Base-by-base conservation (phyloP, 2,797 vertebrate genomes). In the Labroides dimidiatus region DNA sequence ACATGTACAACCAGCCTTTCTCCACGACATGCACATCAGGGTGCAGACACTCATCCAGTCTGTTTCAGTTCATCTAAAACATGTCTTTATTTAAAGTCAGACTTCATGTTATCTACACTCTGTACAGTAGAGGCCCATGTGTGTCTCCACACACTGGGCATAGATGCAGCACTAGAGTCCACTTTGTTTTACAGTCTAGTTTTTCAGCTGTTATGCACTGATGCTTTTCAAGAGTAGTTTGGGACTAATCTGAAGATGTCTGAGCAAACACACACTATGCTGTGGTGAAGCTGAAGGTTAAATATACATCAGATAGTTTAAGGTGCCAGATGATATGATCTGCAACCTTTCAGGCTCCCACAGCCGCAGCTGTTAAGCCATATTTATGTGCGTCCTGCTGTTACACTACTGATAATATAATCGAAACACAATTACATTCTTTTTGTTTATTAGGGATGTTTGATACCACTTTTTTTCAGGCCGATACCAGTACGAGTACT, bases 11-110 rank as follows among this genome's bases (percentile, higher is more conserved):
- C 30, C 27, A 27, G 10, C 19, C 23, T 27, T 23, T 14, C 27
- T 15, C n/a, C n/a, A 17, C 4, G 49, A 27, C 37, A 39, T 14
- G 64, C 55, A 50, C 37, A 78, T 6, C 20, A 36, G 50, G 33
- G 27, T 13, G 1, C 48, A 76, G 52, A 58, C 69, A 54, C 6
- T 7, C 10, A 49, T 55, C 0, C 39, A 81, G 58, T 57, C 47
- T 12, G n/a, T 11, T 16, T 30, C 0, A 13, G 23, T 77, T 89
- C 55, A 60, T 91, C 83, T 84, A 90, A 93, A 93, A 91, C 71
- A 75, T 87, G 80, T 92, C 84, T 93, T 94, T 94, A 93, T 93
- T 93, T 84, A 87, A 89, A 87, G 75, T 89, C 86, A 82, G 84
- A 88, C 78, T 55, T 86, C 63, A 78, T 80, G 69, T 80, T 80